Evolutionary conservation across 1,140 invertebrate genomes (phyloP).

Genomic region (Orius insidiosus): DNA sequence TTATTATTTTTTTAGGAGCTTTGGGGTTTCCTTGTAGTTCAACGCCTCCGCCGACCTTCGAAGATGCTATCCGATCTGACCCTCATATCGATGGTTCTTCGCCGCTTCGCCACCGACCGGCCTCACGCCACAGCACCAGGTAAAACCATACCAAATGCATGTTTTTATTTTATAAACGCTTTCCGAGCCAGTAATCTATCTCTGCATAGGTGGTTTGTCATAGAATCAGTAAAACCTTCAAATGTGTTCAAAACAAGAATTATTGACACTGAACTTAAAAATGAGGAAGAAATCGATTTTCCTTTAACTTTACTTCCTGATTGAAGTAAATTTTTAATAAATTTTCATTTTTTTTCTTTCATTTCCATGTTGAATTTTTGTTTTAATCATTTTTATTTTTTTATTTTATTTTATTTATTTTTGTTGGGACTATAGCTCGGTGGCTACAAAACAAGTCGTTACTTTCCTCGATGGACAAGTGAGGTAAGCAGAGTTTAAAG

Average conservation of each 20-base stretch:
- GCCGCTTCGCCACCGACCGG: conserved; percentile 26
- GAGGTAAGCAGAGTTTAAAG: conserved; percentile 23
- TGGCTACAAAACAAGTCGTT: conserved; percentile 19
- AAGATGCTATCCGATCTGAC: conserved; percentile 41
- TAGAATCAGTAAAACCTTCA: no score
- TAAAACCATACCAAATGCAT: conserved; percentile 15
- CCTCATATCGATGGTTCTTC: conserved; percentile 29
- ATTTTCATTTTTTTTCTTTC: not conserved
- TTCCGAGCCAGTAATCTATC: conserved; percentile 1
- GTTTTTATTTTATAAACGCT: not conserved
- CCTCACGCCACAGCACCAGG: conserved; percentile 22
- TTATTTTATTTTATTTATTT: conserved; percentile 13
- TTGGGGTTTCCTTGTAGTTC: conserved; percentile 49
- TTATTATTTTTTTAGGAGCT: conserved; percentile 5
- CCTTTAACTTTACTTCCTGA: no score
- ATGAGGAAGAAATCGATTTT: no score
- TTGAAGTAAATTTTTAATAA: no score
- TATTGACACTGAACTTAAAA: no score
- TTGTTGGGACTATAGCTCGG: conserved; percentile 10
- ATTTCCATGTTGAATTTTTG: conserved; percentile 9
- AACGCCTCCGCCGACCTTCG: conserved; percentile 74
- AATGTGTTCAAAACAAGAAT: no score
- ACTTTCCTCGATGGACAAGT: conserved; percentile 24
- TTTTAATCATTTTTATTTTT: conserved; percentile 9
- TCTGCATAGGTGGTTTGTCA: conserved; percentile 3